Conservation (phyloP, 2,113 vertebrate species). For the Ptilonorhynchus violaceus region DNA sequence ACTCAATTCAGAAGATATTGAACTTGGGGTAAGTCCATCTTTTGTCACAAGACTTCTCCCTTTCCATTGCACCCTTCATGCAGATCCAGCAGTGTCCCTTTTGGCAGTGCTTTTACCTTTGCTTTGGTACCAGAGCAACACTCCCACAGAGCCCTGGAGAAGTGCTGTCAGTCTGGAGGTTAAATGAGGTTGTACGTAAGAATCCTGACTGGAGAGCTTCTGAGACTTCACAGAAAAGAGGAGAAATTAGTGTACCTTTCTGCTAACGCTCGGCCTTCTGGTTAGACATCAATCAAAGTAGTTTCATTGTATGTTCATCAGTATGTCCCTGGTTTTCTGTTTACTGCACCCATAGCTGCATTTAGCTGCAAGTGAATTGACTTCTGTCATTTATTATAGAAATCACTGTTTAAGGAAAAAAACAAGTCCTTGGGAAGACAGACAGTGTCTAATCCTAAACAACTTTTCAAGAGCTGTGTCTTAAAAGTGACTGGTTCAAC, state of each 20-base stretch:
- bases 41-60: background rate
- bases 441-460: background rate
- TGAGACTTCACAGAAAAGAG: background rate
- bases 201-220: background rate
- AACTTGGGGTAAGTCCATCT: conserved; percentile 88
- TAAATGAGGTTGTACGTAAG: background rate
- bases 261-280: background rate
- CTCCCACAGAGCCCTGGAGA: background rate
- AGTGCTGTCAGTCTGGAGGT: background rate
- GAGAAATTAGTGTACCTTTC: background rate
- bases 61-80: background rate
- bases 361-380: background rate
- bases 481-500: background rate
- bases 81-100: background rate
- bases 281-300: background rate
- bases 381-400: background rate
- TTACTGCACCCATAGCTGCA: background rate
- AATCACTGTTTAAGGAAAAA: background rate
- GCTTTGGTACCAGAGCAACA: background rate
- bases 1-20: conserved; percentile 90
- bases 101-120: background rate
- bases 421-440: background rate
- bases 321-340: background rate
- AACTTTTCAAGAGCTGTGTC: background rate
- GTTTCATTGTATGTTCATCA: background rate